These are phyloP conservation scores for Protaetia brevitarsis DNA, from an alignment of 1,140 invertebrate species.

Conservation along the genomic window DNA sequence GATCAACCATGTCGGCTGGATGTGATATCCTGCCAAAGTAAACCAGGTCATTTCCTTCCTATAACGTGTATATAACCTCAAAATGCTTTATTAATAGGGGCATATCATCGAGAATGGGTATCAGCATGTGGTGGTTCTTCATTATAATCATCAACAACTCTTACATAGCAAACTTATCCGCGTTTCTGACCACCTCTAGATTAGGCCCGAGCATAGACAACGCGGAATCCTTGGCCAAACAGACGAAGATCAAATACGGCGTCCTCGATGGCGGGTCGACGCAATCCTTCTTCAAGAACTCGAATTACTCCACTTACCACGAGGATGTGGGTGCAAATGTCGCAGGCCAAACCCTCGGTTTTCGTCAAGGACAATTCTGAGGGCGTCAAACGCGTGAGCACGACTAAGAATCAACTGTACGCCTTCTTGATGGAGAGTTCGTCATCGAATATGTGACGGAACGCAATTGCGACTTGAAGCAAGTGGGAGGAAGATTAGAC, in stretches of 20 bases:
- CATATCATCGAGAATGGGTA: slow-evolving; percentile 71
- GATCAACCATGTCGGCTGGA: slow-evolving; percentile 75
- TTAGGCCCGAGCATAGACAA: slow-evolving; percentile 81
- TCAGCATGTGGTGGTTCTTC: slow-evolving; percentile 95
- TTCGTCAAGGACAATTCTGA: slow-evolving; percentile 78
- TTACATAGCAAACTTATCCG: slow-evolving; percentile 94
- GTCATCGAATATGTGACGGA: slow-evolving; percentile 75
- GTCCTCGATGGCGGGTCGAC: slow-evolving; percentile 69
- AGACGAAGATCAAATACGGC: slow-evolving; percentile 89
- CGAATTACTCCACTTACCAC: slow-evolving; percentile 69
- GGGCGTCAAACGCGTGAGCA: slow-evolving; percentile 77
- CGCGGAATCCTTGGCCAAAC: slow-evolving; percentile 85
- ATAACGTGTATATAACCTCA: background rate
- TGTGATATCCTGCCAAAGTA: slow-evolving; percentile 75
- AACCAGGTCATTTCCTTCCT: slow-evolving; percentile 19
- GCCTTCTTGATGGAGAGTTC: slow-evolving; percentile 87
- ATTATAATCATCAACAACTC: slow-evolving; percentile 93
- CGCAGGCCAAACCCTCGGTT: slow-evolving; percentile 71
- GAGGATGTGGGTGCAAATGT: slow-evolving; percentile 73
- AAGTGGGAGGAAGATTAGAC: slow-evolving; percentile 73
- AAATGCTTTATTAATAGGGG: slow-evolving; percentile 52
- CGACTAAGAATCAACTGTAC: slow-evolving; percentile 62
- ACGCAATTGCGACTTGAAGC: slow-evolving; percentile 72
- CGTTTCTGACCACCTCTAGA: slow-evolving; percentile 85
- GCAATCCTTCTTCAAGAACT: slow-evolving; percentile 66